These are phyloP conservation scores for Thinocorus orbignyianus DNA, from an alignment of 2,113 vertebrate species.

Conservation along the genomic window DNA sequence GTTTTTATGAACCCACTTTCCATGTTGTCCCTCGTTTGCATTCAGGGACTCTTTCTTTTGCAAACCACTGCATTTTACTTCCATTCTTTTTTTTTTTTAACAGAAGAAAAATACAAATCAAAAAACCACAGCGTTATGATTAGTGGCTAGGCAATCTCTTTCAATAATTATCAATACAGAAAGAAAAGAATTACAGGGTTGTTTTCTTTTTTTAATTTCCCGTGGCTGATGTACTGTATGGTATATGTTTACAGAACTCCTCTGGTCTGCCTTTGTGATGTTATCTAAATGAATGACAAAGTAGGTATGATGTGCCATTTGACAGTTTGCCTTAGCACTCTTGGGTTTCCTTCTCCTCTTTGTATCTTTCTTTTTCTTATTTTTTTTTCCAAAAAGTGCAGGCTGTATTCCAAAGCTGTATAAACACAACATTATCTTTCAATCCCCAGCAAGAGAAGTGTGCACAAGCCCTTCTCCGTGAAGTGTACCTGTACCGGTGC, in stretches of 20 bases:
- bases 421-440: constrained; percentile 82
- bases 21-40: constrained; percentile 32
- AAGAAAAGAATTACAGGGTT: constrained; percentile 82
- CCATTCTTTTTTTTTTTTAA: background rate
- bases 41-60: constrained; percentile 48
- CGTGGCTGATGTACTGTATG: constrained; percentile 78
- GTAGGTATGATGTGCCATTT: constrained; percentile 77
- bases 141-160: constrained; percentile 67
- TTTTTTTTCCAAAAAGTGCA: constrained; percentile 28
- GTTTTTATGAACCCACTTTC: constrained; percentile 68
- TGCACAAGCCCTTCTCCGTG: constrained; percentile 5
- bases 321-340: constrained; percentile 77
- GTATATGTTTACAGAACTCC: constrained; percentile 79
- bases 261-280: constrained; percentile 78
- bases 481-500: background rate
- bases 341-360: constrained; percentile 63
- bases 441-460: constrained; percentile 47
- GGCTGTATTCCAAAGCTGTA: constrained; percentile 79
- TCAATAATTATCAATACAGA: constrained; percentile 68
- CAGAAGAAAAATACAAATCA: constrained; percentile 34
- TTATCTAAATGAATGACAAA: constrained; percentile 76
- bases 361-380: background rate
- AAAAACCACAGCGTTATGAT: constrained; percentile 49
- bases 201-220: constrained; percentile 69
- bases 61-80: constrained; percentile 66